Evolutionary conservation across 2,113 vertebrate species (phyloP).

Genomic region (Istiophorus platypterus): DNA sequence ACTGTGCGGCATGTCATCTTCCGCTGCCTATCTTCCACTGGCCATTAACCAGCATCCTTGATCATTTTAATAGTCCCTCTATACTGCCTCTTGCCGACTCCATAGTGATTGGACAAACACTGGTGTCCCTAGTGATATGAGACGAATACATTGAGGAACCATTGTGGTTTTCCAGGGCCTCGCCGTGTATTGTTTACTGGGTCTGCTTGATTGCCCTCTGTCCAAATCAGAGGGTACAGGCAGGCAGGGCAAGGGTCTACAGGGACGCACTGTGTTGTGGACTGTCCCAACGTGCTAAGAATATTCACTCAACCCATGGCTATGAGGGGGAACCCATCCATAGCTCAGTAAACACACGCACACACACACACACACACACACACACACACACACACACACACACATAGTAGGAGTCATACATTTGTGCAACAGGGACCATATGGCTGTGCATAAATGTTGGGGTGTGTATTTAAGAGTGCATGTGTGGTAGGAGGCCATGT

Average conservation of each 20-base stretch:
- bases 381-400: slow-evolving; percentile 59
- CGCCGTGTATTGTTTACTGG: slow-evolving; percentile 79
- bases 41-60: slow-evolving; percentile 74
- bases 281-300: slow-evolving; percentile 79
- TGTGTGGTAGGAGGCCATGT: slow-evolving; percentile 79
- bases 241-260: slow-evolving; percentile 75
- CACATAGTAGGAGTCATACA: slow-evolving; percentile 62
- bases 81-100: slow-evolving; percentile 62
- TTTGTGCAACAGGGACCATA: slow-evolving; percentile 67
- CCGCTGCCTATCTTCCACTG: slow-evolving; percentile 57
- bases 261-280: slow-evolving; percentile 76
- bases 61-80: slow-evolving; percentile 75
- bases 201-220: slow-evolving; percentile 82
- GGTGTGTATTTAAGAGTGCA: slow-evolving; percentile 50
- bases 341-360: slow-evolving; percentile 74
- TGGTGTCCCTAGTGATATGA: slow-evolving; percentile 70
- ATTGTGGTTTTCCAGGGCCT: slow-evolving; percentile 75
- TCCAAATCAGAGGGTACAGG: slow-evolving; percentile 81
- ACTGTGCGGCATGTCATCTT: slow-evolving; percentile 60
- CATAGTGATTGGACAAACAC: slow-evolving; percentile 73
- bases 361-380: slow-evolving; percentile 59
- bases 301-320: slow-evolving; percentile 77
- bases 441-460: slow-evolving; percentile 65
- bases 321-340: slow-evolving; percentile 67
- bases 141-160: slow-evolving; percentile 76